Base-by-base conservation (phyloP, 2,888 invertebrate species). In the Amiota minor region DNA sequence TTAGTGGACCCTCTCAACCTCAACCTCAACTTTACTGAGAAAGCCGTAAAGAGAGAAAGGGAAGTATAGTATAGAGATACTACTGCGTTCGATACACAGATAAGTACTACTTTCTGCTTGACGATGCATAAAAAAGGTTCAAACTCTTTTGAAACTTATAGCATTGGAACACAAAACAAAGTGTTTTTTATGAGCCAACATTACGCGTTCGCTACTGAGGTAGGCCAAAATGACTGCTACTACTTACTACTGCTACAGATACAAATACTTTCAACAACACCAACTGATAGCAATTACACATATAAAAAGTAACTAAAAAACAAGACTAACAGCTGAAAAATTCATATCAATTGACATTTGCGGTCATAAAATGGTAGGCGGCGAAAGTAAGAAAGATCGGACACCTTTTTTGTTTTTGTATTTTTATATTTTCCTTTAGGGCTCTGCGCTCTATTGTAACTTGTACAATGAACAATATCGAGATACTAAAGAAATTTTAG, bases 41-140 rank as follows among this genome's bases (percentile, higher is more conserved):
- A 35, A 35, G 6, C 35, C 35, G 6, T 35, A 4, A 35, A 35
- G 35, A 35, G 35, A 4, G 6, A 35, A 35, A 35, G 35, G 6
- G 35, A 35, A 35, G 35, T 35, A 35, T 6, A 23, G 35, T 35
- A 35, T 3, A 23, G 23, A 23, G 23, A 23, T 23, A 23, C 23
- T 2, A 23, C 35, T 35, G 2, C 6, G 35, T 35, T 35, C 35
- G 35, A 35, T 35, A 35, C 46, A 74, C 76, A 83, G 83, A 85
- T 86, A 86, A 86, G 78, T 81, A 83, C 84, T 84, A 81, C 84
- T 84, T 84, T 84, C 84, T 83, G 84, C 86, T 84, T 79, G 84
- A 74, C 84, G 86, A 84, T 86, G 84, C 86, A 84, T 86, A 86
- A 86, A 84, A 86, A 84, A 81, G 86, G 84, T 85, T 69, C 81